Evolutionary conservation across 2,888 invertebrate genomes (phyloP).

Genomic region (Dilophus febrilis): DNA sequence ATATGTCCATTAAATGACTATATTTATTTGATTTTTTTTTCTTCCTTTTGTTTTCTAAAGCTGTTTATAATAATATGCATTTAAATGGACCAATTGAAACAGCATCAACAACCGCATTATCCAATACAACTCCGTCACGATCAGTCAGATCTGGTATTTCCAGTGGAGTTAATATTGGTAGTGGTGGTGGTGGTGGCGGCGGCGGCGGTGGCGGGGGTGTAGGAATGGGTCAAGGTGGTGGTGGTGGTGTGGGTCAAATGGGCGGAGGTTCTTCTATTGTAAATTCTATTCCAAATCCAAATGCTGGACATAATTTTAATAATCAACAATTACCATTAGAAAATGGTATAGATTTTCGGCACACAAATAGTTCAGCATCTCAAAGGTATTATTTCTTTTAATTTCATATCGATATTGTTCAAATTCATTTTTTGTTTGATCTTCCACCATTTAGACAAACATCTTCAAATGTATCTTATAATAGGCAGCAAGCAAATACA

Average conservation of each 20-base stretch:
- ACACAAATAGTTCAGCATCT: slow-evolving; percentile 10
- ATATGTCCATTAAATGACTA: neutral
- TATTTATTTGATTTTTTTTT: neutral
- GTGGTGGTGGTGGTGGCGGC: neutral
- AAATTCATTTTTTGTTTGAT: slow-evolving; percentile 5
- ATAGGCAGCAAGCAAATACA: slow-evolving; percentile 11
- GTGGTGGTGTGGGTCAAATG: neutral
- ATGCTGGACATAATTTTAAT: neutral
- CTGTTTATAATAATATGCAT: slow-evolving; percentile 15
- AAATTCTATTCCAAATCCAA: no score
- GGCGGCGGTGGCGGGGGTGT: slow-evolving; percentile 9
- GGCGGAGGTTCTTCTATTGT: slow-evolving; percentile 13
- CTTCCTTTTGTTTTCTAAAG: neutral
- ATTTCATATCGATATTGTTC: neutral
- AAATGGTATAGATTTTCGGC: slow-evolving; percentile 23
- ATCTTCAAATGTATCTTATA: slow-evolving; percentile 9
- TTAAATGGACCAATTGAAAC: slow-evolving; percentile 16
- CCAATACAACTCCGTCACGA: slow-evolving; percentile 2
- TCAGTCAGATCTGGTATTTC: slow-evolving; percentile 2
- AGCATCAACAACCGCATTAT: slow-evolving; percentile 12
- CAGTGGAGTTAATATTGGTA: no score
- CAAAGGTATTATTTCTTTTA: neutral
- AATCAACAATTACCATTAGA: slow-evolving; percentile 11
- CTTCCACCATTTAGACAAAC: no score
- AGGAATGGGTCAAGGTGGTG: neutral